Base-by-base conservation (phyloP, 2,888 invertebrate genomes). In the Cataglyphis livida region DNA sequence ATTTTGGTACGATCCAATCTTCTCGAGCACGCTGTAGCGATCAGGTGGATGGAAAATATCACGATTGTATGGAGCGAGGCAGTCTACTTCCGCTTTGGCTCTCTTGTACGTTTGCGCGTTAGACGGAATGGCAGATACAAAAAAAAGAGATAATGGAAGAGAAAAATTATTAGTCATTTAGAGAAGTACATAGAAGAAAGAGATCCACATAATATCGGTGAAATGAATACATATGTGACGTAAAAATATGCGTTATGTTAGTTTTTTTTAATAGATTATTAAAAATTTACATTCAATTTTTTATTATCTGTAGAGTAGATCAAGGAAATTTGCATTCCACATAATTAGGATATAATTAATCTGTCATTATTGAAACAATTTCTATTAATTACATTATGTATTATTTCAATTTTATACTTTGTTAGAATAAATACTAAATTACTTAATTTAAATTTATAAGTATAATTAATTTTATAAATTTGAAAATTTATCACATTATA, bases 1-100 rank as follows among this genome's bases (percentile, higher is more conserved):
- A 89, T 89, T 89, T 89, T 82, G 65, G 51, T 83, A 84, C 89
- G 86, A 89, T 85, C 89, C 89, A 89, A 89, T 89, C 82, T 89
- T 85, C 79, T 68, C 66, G 81, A 62, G 85, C 81, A 82, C 76
- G 76, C 81, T 78, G 88, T 83, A 76, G 85, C 87, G 88, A 88
- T 88, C 89, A 87, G 88, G 88, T 84, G 78, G 83, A 88, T 89
- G 81, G 88, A 89, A 88, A 88, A 84, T 87, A 81, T 79, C 84
- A 82, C 70, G 85, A 66, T 74, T 82, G 76, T 28, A 76, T 64
- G 68, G 71, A 86, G 75, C 70, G 83, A 83, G 79, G 75, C 82
- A 82, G 73, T 74, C 81, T 61, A 70, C 59, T 83, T 82, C 76
- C 73, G 25, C 15, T 71, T 54, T 62, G 32, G 64, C 65, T 81